A percentile compares a stretch with the other conserved stretches of the same genome.
These are phyloP conservation scores for Gandaritis pyraliata DNA, from an alignment of 2,888 invertebrate species.

Conservation along the genomic window DNA sequence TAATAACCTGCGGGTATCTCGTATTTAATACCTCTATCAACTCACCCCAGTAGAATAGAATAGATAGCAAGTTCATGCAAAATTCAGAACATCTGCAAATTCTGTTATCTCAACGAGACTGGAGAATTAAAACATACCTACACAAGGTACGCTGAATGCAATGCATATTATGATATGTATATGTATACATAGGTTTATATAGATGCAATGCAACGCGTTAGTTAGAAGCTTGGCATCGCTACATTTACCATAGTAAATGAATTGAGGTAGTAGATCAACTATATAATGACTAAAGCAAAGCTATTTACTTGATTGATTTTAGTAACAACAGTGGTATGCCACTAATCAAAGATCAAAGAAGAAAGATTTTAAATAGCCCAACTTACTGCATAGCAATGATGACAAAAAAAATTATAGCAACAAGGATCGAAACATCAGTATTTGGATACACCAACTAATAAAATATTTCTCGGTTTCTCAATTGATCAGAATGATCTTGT, in stretches of 20 bases:
- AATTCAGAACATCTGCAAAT: slow-evolving; percentile 29
- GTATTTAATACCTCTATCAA: slow-evolving; percentile 13
- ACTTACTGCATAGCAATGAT: no score
- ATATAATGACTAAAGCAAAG: no score
- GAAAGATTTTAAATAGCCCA: no score
- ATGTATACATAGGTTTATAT: not conserved
- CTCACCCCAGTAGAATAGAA: not conserved
- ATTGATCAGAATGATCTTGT: no score
- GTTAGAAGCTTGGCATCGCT: slow-evolving; percentile 16
- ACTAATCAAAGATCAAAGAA: no score
- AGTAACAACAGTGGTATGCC: no score
- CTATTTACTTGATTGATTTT: no score
- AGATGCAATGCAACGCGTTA: slow-evolving; percentile 3
- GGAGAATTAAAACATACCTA: slow-evolving; percentile 29
- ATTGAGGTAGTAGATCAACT: no score
- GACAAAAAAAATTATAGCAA: no score
- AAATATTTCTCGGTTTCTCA: no score
- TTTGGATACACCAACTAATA: no score
- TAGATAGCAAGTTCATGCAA: slow-evolving; percentile 21
- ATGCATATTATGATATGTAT: slow-evolving; percentile 10
- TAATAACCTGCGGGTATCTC: not conserved
- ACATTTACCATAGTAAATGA: not conserved
- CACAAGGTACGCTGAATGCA: slow-evolving; percentile 15
- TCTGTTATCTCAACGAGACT: slow-evolving; percentile 29
- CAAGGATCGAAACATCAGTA: no score